Conservation (phyloP, 1,140 invertebrate genomes). For the Pachypeltis micranthus region DNA sequence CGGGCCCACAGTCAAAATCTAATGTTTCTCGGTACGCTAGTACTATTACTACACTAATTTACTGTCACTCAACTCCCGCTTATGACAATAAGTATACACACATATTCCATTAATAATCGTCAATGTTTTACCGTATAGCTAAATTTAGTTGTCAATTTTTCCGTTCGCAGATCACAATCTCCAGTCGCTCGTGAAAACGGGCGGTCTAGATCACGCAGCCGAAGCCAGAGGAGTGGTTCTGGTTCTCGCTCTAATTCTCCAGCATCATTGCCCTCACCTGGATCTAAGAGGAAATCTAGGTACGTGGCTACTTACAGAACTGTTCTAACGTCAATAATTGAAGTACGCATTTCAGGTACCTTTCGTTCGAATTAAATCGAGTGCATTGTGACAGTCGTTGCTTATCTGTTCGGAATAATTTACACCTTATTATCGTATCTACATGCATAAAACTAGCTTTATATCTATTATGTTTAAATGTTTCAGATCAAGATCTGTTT, state of each 20-base stretch:
- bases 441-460: too few species aligned
- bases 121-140: neutral
- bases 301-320: neutral
- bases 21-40: neutral
- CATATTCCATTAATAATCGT: neutral
- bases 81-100: neutral
- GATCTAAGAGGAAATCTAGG: too few species aligned
- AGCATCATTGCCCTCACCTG: too few species aligned
- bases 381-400: neutral
- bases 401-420: neutral
- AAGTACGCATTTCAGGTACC: neutral
- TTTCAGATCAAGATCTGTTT: constrained; percentile 8
- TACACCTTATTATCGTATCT: too few species aligned
- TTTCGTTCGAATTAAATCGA: neutral
- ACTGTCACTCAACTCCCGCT: neutral
- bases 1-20: neutral
- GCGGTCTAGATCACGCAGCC: too few species aligned
- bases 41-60: neutral
- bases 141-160: neutral
- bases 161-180: too few species aligned
- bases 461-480: neutral
- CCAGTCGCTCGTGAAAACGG: too few species aligned
- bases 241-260: too few species aligned
- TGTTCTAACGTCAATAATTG: neutral
- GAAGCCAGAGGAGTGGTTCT: too few species aligned